phyloP scores from a whole-genome alignment of 1,140 invertebrate genomes.

The Aleiodes sp. region DNA sequence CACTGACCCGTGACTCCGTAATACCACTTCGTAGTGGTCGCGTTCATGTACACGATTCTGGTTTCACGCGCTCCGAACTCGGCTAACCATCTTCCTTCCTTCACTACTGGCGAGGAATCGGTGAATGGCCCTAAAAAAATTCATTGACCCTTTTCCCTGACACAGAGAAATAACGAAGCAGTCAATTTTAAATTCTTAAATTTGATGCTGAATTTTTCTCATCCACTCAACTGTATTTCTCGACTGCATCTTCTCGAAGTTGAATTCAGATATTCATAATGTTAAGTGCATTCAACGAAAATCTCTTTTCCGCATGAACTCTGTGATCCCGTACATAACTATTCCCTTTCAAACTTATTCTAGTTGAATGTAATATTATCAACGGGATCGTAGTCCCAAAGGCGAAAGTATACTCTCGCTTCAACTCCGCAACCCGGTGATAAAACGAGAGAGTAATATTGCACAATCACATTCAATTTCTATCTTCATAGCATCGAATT shows the following conservation, averaged over 20 bases:
- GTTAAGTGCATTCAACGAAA: too few species aligned
- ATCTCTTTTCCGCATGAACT: neutral
- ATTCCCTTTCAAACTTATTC: conserved; percentile 31
- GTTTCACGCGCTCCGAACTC: conserved; percentile 28
- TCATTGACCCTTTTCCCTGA: conserved; percentile 6
- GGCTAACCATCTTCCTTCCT: neutral
- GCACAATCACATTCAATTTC: conserved; percentile 28
- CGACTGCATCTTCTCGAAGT: neutral
- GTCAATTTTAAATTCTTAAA: too few species aligned
- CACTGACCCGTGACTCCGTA: conserved; percentile 41
- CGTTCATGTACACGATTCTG: conserved; percentile 28
- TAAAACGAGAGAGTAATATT: conserved; percentile 19
- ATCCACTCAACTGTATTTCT: neutral
- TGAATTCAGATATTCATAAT: neutral
- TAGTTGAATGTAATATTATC: conserved; percentile 30
- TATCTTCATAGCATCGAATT: conserved; percentile 13
- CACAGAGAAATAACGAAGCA: too few species aligned
- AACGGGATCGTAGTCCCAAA: conserved; percentile 27
- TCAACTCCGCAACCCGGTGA: neutral
- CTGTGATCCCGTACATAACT: neutral
- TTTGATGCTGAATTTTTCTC: too few species aligned
- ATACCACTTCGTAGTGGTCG: conserved; percentile 34
- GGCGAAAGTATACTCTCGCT: conserved; percentile 37
- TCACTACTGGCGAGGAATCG: conserved; percentile 8
- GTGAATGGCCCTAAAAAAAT: conserved; percentile 31